A percentile compares a stretch with the other conserved stretches of the same genome.
These are phyloP conservation scores for Lamproptera curius DNA, from an alignment of 2,888 invertebrate species.

Conservation along the genomic window DNA sequence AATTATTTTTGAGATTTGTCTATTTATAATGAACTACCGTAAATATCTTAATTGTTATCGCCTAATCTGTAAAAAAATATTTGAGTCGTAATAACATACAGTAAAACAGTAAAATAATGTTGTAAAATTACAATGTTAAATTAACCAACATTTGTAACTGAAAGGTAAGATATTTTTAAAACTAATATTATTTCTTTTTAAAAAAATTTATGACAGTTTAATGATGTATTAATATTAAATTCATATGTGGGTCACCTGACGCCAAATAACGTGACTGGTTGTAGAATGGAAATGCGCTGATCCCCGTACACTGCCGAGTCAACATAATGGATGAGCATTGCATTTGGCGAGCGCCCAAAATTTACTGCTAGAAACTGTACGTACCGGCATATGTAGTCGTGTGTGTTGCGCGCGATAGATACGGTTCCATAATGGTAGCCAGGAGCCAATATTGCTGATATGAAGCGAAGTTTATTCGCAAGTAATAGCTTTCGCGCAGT, in stretches of 20 bases:
- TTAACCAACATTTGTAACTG: too few relatives aligned
- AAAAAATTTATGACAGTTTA: too few relatives aligned
- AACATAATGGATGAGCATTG: conserved; percentile 72
- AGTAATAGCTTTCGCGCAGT: conserved; percentile 10
- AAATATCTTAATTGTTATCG: too few relatives aligned
- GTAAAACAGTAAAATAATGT: too few relatives aligned
- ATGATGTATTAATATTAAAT: background rate
- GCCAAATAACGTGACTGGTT: conserved; percentile 24
- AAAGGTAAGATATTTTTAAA: too few relatives aligned
- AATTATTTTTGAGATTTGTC: too few relatives aligned
- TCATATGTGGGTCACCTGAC: conserved; percentile 10
- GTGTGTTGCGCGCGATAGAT: conserved; percentile 21
- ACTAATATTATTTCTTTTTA: too few relatives aligned
- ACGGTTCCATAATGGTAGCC: conserved; percentile 15
- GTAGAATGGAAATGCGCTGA: conserved; percentile 26
- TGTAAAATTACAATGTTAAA: too few relatives aligned
- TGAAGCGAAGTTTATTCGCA: conserved; percentile 14
- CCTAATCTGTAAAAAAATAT: too few relatives aligned
- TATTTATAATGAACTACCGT: too few relatives aligned
- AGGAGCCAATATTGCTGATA: conserved; percentile 21
- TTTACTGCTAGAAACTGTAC: conserved; percentile 69
- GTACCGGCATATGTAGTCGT: conserved; percentile 15
- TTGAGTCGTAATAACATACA: too few relatives aligned
- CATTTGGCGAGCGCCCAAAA: conserved; percentile 75
- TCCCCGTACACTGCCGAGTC: conserved; percentile 38